Evolutionary conservation across 2,888 invertebrate genomes (phyloP).

Genomic region (Temnothorax ravouxi): DNA sequence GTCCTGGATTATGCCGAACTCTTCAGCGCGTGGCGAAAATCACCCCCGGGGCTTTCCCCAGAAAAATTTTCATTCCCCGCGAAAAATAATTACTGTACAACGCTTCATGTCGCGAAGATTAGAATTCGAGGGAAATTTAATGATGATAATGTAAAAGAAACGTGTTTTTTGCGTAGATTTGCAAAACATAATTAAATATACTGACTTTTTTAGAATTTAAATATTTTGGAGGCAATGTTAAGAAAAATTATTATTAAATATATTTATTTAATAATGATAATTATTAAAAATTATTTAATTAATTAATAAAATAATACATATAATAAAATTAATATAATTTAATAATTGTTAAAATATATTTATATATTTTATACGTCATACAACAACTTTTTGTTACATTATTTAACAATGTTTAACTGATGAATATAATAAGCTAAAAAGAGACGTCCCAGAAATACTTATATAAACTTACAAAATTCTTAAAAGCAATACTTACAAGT

Average conservation of each 20-base stretch:
- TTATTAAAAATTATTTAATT: neutral
- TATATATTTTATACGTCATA: no score
- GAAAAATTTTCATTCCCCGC: conserved; percentile 29
- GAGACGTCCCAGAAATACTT: neutral
- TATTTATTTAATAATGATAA: neutral
- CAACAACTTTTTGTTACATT: neutral
- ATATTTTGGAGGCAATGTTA: neutral
- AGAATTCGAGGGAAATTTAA: conserved; percentile 8
- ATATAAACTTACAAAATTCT: conserved; percentile 12
- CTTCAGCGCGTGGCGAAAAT: conserved; percentile 50
- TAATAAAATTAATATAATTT: neutral
- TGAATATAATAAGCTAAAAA: neutral
- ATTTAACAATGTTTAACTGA: neutral
- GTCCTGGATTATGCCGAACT: conserved; percentile 51
- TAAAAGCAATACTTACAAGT: neutral
- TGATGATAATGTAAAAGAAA: neutral
- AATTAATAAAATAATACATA: no score
- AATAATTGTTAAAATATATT: neutral
- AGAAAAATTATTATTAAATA: neutral
- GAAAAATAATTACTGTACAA: conserved; percentile 45
- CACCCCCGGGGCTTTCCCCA: conserved; percentile 1
- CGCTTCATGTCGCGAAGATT: conserved; percentile 24
- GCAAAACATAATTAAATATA: neutral
- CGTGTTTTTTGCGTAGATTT: neutral
- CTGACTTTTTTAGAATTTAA: neutral